Conservation (phyloP, 2,888 invertebrate species). For the Synanthedon andrenaeformis region DNA sequence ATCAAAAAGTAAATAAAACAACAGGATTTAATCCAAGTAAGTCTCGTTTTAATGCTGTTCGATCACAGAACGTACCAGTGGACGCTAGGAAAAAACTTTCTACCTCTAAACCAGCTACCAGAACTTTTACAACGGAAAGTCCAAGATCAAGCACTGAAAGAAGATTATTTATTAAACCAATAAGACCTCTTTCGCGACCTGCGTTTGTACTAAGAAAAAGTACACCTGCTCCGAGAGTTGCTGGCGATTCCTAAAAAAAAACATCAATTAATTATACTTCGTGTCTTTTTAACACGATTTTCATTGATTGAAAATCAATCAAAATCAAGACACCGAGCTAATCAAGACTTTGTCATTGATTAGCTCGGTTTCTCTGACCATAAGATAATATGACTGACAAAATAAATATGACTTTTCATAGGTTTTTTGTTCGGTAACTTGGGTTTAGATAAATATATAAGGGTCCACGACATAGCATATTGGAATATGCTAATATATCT, state of each 20-base stretch:
- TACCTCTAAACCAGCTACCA: constrained; percentile 24
- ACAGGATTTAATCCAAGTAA: constrained; percentile 39
- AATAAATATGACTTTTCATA: constrained; percentile 1
- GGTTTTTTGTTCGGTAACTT: too few species aligned
- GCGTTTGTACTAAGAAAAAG: constrained; percentile 49
- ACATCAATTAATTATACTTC: too few species aligned
- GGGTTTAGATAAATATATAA: too few species aligned
- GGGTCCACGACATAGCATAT: too few species aligned
- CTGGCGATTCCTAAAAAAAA: constrained; percentile 14
- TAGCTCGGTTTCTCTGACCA: constrained; percentile 40
- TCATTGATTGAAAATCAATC: too few species aligned
- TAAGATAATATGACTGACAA: constrained; percentile 19
- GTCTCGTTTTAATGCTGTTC: constrained; percentile 40
- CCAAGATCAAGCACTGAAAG: constrained; percentile 52
- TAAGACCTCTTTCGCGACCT: constrained; percentile 49
- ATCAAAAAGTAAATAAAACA: constrained; percentile 47
- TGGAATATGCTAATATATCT: too few species aligned
- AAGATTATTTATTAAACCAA: constrained; percentile 45
- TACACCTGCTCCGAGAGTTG: constrained; percentile 28
- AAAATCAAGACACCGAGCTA: too few species aligned
- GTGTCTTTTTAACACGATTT: not conserved
- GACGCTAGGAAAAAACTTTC: constrained; percentile 37
- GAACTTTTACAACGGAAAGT: constrained; percentile 43
- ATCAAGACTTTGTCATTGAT: constrained; percentile 11
- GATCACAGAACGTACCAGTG: constrained; percentile 56